These are phyloP conservation scores for Etheostoma spectabile DNA, from an alignment of 2,113 vertebrate genomes.

Conservation along the genomic window DNA sequence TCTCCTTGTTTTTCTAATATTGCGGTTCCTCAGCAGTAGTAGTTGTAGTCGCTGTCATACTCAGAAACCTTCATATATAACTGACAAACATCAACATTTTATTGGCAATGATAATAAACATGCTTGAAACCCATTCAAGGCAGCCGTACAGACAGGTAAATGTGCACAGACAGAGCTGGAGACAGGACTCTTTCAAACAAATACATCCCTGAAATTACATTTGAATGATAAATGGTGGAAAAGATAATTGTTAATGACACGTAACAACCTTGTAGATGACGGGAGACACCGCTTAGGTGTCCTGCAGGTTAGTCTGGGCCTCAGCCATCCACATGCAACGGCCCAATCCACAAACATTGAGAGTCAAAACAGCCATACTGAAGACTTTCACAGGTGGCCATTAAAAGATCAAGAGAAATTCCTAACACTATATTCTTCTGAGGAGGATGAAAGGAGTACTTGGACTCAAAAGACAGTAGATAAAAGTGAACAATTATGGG, in stretches of 20 bases:
- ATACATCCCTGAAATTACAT: conserved; percentile 10
- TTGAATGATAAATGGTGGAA: not conserved
- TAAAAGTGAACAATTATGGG: not conserved
- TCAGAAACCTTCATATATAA: conserved; percentile 13
- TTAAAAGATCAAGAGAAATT: conserved; percentile 41
- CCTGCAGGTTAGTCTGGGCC: conserved; percentile 73
- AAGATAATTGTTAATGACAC: conserved; percentile 55
- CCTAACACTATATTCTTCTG: not conserved
- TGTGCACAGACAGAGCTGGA: conserved; percentile 36
- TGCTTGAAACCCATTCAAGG: conserved; percentile 56
- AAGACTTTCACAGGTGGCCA: conserved; percentile 10
- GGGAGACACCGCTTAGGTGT: not conserved
- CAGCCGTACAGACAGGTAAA: conserved; percentile 43
- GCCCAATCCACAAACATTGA: conserved; percentile 33
- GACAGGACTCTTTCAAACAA: conserved; percentile 14
- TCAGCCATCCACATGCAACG: conserved; percentile 71
- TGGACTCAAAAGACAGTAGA: not conserved
- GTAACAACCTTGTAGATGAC: conserved; percentile 2
- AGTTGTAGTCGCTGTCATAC: not conserved
- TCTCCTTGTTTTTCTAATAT: conserved; percentile 11
- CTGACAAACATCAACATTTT: not conserved
- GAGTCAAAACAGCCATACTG: conserved; percentile 17
- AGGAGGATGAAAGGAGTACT: not conserved
- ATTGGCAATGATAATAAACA: conserved; percentile 36
- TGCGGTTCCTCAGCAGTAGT: not conserved